Evolutionary conservation across 2,113 vertebrate genomes (phyloP).

Genomic region (Phrynosoma platyrhinos): DNA sequence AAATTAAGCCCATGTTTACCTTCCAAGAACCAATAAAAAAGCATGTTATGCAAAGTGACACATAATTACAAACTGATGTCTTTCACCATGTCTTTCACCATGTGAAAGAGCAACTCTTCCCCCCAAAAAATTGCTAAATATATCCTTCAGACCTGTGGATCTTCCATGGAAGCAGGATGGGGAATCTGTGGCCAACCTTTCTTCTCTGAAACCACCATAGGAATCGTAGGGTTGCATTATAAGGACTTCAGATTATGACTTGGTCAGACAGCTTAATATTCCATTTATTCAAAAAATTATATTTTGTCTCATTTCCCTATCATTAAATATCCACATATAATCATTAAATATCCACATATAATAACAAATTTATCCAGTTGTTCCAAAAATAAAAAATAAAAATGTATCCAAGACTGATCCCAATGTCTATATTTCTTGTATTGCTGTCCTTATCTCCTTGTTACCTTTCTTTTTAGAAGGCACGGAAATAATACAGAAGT

Average conservation of each 20-base stretch:
- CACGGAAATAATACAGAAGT: neutral
- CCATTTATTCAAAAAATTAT: neutral
- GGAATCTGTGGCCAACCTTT: neutral
- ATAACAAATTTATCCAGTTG: rapidly evolving
- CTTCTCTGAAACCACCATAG: neutral
- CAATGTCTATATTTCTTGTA: neutral
- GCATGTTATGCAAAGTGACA: too few relatives aligned
- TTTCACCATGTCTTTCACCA: too few relatives aligned
- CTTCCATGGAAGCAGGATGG: neutral
- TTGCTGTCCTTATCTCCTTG: conserved; percentile 21
- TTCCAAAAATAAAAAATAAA: neutral
- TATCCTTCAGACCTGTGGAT: neutral
- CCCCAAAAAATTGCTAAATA: too few relatives aligned
- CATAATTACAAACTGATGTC: too few relatives aligned
- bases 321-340: neutral
- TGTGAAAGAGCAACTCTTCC: too few relatives aligned
- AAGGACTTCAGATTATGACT: neutral
- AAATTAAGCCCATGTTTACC: too few relatives aligned
- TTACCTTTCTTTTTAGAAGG: conserved; percentile 23
- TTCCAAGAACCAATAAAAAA: too few relatives aligned
- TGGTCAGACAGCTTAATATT: neutral
- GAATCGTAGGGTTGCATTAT: neutral
- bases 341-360: neutral
- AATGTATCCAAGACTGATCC: neutral
- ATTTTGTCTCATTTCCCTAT: neutral